Evolutionary conservation across 2,113 vertebrate species (phyloP), one percentile per base, ranked within the genome.

Genomic region (Phylloscopus whistleri): DNA sequence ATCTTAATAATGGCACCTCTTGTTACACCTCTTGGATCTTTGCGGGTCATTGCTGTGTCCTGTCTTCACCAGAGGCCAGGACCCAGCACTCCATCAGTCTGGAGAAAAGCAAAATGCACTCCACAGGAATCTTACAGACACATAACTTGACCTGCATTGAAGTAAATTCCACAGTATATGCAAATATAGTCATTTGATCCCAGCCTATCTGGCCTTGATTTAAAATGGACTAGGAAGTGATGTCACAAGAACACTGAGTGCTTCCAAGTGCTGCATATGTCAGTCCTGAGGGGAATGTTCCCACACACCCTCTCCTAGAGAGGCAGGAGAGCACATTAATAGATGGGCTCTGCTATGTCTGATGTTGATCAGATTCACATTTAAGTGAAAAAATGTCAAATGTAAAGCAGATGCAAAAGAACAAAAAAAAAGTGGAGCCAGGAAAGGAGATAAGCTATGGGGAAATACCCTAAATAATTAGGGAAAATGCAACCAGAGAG

Each of bases 351-450:
- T 59, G 43, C 31, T 56, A 62, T 7, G 4, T 16, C 56, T 67
- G 39, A 41, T 21, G 46, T 64, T 91, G 79, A 83, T 68, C 73
- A 74, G 55, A 30, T 56, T 94, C 82, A 59, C 43, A 21, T 58
- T 56, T 89, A 63, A 56, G 31, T 43, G 92, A 96, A 96, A 84
- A 96, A 84, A 91, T 17, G 60, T 94, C 64, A 66, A 79, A 81
- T 75, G 74, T 81, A 95, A 96, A 92, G 6, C 43, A 84, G 23
- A 33, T 26, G 6, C 9, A 49, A 31, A 68, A 33, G 5, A 2
- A 8, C 30, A n/a, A 62, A 16, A 16, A 13, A 16, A 43, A 51
- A 51, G 20, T 17, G 7, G 16, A 64, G 33, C 62, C 60, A 82
- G 86, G 44, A 75, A 87, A 62, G 70, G 72, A 95, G 46, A 86